Evolutionary conservation across 2,888 invertebrate genomes (phyloP), one percentile per base, ranked within the genome.

Genomic region (Drosophila lacicola): DNA sequence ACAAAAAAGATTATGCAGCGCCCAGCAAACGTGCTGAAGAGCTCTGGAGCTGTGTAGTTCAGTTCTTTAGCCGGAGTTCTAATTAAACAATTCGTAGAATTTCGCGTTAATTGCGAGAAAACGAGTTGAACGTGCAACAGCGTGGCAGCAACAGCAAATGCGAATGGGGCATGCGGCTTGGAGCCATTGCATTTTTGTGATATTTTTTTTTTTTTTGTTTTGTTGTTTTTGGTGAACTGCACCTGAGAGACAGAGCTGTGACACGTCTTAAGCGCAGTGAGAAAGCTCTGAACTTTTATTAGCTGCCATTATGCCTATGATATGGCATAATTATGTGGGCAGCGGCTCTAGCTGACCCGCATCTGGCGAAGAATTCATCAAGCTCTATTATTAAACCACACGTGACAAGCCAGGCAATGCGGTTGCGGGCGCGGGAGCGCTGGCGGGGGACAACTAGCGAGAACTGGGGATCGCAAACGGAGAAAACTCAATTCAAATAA

Each of bases 21-120:
- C 76, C 46, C 67, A 65, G 66, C 58, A 87, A 89, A 89, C 89
- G 89, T 87, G 89, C 87, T 56, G 45, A 19, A 51, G 67, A 50
- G 29, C 55, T 57, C 60, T 68, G 50, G 9, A 69, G 70, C 51
- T 62, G 65, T 29, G 29, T 29, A 14, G 70, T 42, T 49, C 17
- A 61, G 64, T 5, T 68, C 19, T 47, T 45, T 46, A 67, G 71
- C 61, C 69, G 80, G 71, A 88, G 90, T 91, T 92, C 92, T 92
- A 92, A 92, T 92, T 92, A 92, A 92, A 92, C 91, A 92, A 92
- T 92, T 92, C 92, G 92, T 92, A 92, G 92, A 92, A 92, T 91
- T 92, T 92, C 91, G 89, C 91, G 90, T 92, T 92, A 92, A 92
- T 92, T 92, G 92, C 91, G 90, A 92, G 90, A 89, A 88, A 90